phyloP scores from a whole-genome alignment of 2,797 vertebrate species.

The Menidia menidia region DNA sequence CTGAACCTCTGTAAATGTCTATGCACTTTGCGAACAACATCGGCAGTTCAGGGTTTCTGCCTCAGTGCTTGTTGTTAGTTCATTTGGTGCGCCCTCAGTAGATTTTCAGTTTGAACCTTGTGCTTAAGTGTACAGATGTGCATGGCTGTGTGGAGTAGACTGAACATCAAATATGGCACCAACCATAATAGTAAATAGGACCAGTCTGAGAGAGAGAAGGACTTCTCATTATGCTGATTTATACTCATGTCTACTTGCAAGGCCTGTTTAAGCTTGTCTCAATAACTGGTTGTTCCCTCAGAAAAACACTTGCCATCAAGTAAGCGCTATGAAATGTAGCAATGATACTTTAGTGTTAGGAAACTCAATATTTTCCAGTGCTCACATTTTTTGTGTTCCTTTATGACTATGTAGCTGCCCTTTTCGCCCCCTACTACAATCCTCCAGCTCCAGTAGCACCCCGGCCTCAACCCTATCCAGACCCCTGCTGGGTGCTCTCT shows the following conservation, averaged over 20 bases:
- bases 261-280: constrained; percentile 26
- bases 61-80: constrained; percentile 67
- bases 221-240: constrained; percentile 36
- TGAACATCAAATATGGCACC: constrained; percentile 35
- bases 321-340: constrained; percentile 24
- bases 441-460: constrained; percentile 70
- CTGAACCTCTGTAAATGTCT: constrained; percentile 84
- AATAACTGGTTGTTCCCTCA: constrained; percentile 37
- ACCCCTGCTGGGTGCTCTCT: constrained; percentile 81
- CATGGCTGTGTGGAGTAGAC: constrained; percentile 26
- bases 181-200: constrained; percentile 14
- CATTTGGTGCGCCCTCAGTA: constrained; percentile 53
- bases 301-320: constrained; percentile 44
- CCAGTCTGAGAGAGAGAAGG: constrained; percentile 25
- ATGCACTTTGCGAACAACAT: constrained; percentile 79
- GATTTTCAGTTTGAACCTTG: constrained; percentile 47
- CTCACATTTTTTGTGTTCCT: constrained; percentile 53
- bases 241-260: constrained; percentile 20
- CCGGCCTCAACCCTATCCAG: constrained; percentile 67
- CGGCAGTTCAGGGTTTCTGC: constrained; percentile 69
- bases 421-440: constrained; percentile 60
- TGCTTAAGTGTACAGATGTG: constrained; percentile 38
- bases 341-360: constrained; percentile 1
- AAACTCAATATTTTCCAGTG: constrained; percentile 29
- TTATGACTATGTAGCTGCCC: constrained; percentile 69